Conservation (phyloP, 2,888 invertebrate species). For the Tachystola acroxantha region DNA sequence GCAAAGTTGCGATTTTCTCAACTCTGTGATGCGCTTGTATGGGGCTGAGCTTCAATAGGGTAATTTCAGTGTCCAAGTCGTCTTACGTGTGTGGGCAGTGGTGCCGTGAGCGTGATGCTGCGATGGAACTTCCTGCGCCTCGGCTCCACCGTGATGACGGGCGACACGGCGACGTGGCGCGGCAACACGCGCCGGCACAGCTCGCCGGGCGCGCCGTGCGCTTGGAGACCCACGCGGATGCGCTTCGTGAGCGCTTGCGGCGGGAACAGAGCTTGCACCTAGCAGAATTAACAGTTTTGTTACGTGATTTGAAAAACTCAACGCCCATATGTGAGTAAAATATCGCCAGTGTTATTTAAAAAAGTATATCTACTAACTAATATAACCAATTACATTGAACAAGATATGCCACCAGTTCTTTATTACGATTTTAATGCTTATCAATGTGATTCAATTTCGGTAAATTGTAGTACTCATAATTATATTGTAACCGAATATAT, state of each 20-base stretch:
- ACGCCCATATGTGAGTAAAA: too few relatives aligned
- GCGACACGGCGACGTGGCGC: slow-evolving; percentile 97
- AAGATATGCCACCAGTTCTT: too few relatives aligned
- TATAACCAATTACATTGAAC: too few relatives aligned
- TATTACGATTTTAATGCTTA: too few relatives aligned
- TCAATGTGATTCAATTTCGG: too few relatives aligned
- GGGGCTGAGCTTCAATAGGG: slow-evolving; percentile 82
- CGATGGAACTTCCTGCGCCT: slow-evolving; percentile 98
- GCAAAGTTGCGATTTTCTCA: too few relatives aligned
- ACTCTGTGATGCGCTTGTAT: neutral
- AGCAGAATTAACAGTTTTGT: too few relatives aligned
- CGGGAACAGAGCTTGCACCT: slow-evolving; percentile 90
- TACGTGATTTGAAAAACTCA: too few relatives aligned
- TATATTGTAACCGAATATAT: too few relatives aligned
- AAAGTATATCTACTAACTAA: too few relatives aligned
- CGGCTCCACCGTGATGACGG: slow-evolving; percentile 99
- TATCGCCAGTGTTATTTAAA: too few relatives aligned
- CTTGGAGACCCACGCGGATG: slow-evolving; percentile 98
- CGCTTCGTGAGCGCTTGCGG: slow-evolving; percentile 98
- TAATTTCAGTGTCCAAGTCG: neutral
- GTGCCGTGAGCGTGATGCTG: slow-evolving; percentile 97
- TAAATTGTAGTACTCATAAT: too few relatives aligned
- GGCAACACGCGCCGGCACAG: slow-evolving; percentile 92
- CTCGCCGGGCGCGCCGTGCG: slow-evolving; percentile 94
- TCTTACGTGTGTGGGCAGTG: slow-evolving; percentile 77